Evolutionary conservation across 1,140 invertebrate species (phyloP), one percentile per base, ranked within the genome.

Genomic region (Sminthurides bifidus): DNA sequence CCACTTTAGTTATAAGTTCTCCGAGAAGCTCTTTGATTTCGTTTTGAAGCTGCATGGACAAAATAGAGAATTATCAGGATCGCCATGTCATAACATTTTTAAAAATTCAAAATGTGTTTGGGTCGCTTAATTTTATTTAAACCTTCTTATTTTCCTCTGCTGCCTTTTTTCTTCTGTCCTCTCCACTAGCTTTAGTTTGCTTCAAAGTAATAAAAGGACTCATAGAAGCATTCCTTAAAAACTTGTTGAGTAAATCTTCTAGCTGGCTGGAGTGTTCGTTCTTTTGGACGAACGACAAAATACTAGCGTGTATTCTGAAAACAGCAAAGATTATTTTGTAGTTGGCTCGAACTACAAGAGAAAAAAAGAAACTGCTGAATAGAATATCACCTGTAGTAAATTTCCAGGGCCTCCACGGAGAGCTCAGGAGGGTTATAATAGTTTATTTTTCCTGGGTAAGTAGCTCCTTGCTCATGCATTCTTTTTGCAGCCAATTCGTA

Each of bases 351-450:
- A 46, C 43, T 30, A 46, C 30, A 54, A 59, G 24, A 23, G 31
- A 33, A 48, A 54, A 49, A 23, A 59, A 26, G 30, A 38, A 17
- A 15, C 21, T 31, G n/a, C 2, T 2, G 14, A 40, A 29, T 38
- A 37, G 30, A 17, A 53, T 12, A 52, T 52, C 52, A 65, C 63
- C 63, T 61, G 56, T 77, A 79, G 61, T 74, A 76, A 62, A 77
- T 78, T 72, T 95, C 92, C 19, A 95, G 71, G 0, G 88, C 84
- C 74, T 95, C 91, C n/a, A 95, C 79, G 3, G 88, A 80, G 27
- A 89, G 74, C 69, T 84, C 79, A 56, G 85, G 82, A 0, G 90
- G 85, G 69, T 77, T 81, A 64, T 82, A 85, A 66, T 91, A 92
- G 52, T 78, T 82, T 45, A 95, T 90, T 74, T 85, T 85, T 23